Evolutionary conservation across 2,888 invertebrate genomes (phyloP).

Genomic region (Eucriotettix oculatus): DNA sequence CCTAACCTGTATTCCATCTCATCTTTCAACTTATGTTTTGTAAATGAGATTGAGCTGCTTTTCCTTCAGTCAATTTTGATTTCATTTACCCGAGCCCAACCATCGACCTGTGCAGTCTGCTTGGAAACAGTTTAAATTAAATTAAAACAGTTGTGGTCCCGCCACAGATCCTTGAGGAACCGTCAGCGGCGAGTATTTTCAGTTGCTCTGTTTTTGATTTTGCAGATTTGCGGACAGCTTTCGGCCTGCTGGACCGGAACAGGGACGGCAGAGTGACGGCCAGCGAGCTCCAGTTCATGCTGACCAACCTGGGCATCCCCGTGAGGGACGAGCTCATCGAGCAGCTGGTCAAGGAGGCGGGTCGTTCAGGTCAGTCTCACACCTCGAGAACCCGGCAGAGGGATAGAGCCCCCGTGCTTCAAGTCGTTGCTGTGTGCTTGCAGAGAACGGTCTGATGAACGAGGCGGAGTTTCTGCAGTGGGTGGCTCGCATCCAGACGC

Average conservation of each 20-base stretch:
- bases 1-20: too few species aligned
- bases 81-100: too few species aligned
- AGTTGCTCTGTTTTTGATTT: too few species aligned
- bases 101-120: too few species aligned
- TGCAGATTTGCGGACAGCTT: slow-evolving; percentile 59
- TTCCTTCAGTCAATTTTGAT: too few species aligned
- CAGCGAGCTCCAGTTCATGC: slow-evolving; percentile 60
- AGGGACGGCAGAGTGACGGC: slow-evolving; percentile 61
- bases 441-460: slow-evolving; percentile 58
- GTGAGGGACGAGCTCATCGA: slow-evolving; percentile 56
- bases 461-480: slow-evolving; percentile 64
- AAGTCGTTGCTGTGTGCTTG: slow-evolving; percentile 18
- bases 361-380: slow-evolving; percentile 45
- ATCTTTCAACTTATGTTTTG: too few species aligned
- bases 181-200: too few species aligned
- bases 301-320: slow-evolving; percentile 58
- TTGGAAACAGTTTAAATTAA: too few species aligned
- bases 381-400: too few species aligned
- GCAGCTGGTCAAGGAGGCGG: slow-evolving; percentile 56
- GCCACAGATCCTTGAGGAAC: too few species aligned
- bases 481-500: slow-evolving; percentile 55
- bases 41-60: too few species aligned
- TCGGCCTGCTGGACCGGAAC: slow-evolving; percentile 59
- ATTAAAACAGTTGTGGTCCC: too few species aligned
- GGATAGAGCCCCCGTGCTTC: not conserved